phyloP scores from a whole-genome alignment of 2,888 invertebrate genomes.

The Pomacea canaliculata region DNA sequence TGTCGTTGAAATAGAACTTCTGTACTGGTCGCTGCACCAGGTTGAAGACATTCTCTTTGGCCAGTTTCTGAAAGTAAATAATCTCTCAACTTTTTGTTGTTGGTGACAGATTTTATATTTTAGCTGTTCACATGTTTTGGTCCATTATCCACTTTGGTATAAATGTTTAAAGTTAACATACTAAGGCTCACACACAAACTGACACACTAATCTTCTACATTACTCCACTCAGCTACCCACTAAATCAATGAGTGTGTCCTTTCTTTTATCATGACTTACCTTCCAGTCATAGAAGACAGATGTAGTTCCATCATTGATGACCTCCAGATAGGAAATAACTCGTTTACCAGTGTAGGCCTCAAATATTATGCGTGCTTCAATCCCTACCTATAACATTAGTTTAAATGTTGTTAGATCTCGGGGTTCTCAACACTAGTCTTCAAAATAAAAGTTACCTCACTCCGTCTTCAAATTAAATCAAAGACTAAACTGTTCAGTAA shows the following conservation, averaged over 20 bases:
- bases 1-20: slow-evolving; percentile 69
- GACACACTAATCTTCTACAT: no score
- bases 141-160: no score
- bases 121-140: no score
- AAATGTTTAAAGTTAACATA: no score
- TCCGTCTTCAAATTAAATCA: no score
- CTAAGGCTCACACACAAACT: no score
- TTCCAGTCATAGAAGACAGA: slow-evolving; percentile 69
- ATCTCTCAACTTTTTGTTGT: background rate
- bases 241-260: no score
- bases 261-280: slow-evolving; percentile 40
- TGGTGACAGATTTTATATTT: background rate
- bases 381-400: slow-evolving; percentile 45
- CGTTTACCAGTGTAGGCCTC: slow-evolving; percentile 61
- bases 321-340: slow-evolving; percentile 62
- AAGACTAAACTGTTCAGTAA: no score
- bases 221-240: no score
- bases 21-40: slow-evolving; percentile 60
- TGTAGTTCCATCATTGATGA: slow-evolving; percentile 68
- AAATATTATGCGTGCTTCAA: slow-evolving; percentile 67
- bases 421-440: no score
- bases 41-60: slow-evolving; percentile 67
- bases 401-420: no score
- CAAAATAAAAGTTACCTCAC: no score
- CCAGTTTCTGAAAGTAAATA: slow-evolving; percentile 57